Percentiles rank a stretch among this genome's conserved stretches.
phyloP scores from a whole-genome alignment of 2,888 invertebrate genomes.

The Orthosia gothica region DNA sequence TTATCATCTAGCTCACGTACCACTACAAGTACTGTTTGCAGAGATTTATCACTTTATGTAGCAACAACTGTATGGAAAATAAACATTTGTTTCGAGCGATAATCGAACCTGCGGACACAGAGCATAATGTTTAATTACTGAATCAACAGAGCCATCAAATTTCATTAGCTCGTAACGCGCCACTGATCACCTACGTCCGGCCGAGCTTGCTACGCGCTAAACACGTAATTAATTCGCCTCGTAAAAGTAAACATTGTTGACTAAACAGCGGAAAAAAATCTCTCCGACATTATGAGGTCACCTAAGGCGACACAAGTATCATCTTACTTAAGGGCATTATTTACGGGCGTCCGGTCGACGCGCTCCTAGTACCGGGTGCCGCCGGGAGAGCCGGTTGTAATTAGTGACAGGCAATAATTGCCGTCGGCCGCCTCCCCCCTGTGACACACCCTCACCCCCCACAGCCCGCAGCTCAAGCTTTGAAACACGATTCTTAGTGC shows the following conservation, averaged over 20 bases:
- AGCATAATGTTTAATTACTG: too few species aligned
- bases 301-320: background rate
- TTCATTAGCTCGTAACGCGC: too few species aligned
- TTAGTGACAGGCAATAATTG: slow-evolving; percentile 54
- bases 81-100: background rate
- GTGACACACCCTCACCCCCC: background rate
- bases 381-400: slow-evolving; percentile 41
- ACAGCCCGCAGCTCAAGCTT: slow-evolving; percentile 29
- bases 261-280: background rate
- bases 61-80: background rate
- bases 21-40: background rate
- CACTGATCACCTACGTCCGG: background rate
- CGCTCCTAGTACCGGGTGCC: background rate
- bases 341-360: background rate
- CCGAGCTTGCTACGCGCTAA: background rate
- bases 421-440: background rate
- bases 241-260: background rate
- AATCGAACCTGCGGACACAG: too few species aligned
- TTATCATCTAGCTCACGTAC: background rate
- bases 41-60: background rate
- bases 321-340: slow-evolving; percentile 29
- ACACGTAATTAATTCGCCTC: background rate
- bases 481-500: slow-evolving; percentile 54
- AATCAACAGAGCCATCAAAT: too few species aligned
- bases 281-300: background rate